A percentile compares a stretch with the other conserved stretches of the same genome.
Evolutionary conservation across 2,888 invertebrate genomes (phyloP).

Genomic region (Sarcophaga subvicina): DNA sequence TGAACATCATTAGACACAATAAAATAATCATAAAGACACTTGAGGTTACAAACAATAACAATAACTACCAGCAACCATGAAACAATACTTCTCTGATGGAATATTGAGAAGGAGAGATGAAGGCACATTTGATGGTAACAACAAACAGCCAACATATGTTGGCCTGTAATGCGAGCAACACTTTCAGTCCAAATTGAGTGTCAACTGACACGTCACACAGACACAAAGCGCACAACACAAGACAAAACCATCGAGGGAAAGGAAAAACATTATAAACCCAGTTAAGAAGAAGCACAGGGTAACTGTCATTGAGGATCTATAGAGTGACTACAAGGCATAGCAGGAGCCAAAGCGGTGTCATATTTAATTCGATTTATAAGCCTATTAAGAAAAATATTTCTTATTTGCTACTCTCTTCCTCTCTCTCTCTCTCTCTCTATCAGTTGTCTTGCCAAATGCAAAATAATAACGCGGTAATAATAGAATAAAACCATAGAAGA

Average conservation of each 20-base stretch:
- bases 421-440: too few species aligned
- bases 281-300: constrained; percentile 32
- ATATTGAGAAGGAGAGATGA: constrained; percentile 7
- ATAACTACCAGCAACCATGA: neutral
- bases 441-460: neutral
- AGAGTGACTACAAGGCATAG: neutral
- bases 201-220: constrained; percentile 76
- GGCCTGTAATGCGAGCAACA: constrained; percentile 59
- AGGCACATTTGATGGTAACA: constrained; percentile 31
- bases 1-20: constrained; percentile 77
- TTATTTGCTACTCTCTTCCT: too few species aligned
- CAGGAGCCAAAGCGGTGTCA: constrained; percentile 77
- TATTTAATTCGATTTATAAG: constrained; percentile 78
- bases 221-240: constrained; percentile 49
- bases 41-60: constrained; percentile 71
- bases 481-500: neutral
- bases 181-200: constrained; percentile 79
- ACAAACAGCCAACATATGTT: constrained; percentile 55
- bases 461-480: neutral
- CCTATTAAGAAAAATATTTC: constrained; percentile 46
- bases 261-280: constrained; percentile 51
- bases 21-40: constrained; percentile 75
- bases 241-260: constrained; percentile 23
- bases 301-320: neutral
- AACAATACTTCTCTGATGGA: neutral